Base-by-base conservation (phyloP, 2,888 invertebrate species). In the Parnassius glacialis region DNA sequence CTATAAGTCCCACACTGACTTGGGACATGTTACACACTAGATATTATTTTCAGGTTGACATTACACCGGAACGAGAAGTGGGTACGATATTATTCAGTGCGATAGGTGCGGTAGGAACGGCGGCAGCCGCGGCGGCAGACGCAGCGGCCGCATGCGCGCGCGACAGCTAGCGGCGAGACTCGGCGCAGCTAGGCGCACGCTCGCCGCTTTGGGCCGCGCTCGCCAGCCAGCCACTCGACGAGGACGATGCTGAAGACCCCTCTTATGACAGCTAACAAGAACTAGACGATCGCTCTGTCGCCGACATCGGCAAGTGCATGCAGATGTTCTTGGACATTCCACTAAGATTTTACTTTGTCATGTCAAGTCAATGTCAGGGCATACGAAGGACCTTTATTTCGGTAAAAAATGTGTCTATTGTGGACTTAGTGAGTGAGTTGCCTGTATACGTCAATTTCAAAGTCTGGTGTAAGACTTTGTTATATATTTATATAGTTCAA, bases 131-230 rank as follows among this genome's bases (percentile, higher is more conserved):
- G 16, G 16, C 16, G 3, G 79, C 85, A 2, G 75, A 73, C 57
- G 66, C 69, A 52, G 70, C 74, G 42, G 73, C 72, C 42, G 75
- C 71, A 9, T 82, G 80, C 67, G 81, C 92, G 47, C 91, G 93
- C 62, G 94, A 93, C 83, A 95, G 95, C 87, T 91, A 91, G 90
- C 91, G 90, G 71, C 89, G 90, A 68, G 91, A 87, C 79, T 90
- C 90, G 72, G 86, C 83, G 75, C 86, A 81, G 80, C 84, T 85
- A 68, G 90, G 90, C 65, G 90, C 90, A 10, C 86, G 90, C 75
- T 95, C 96, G 67, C 96, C 96, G 57, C 92, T 96, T 69, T 96
- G 96, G 96, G 95, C 95, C 58, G 95, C 96, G 59, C 92, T 96
- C 72, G 96, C 96, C 61, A 95, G 95, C 75, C 95, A 95, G 76